Percentiles rank a stretch among this genome's conserved stretches.
Conservation (phyloP, 2,113 vertebrate genomes). For the Corythoichthys haematopterus region DNA sequence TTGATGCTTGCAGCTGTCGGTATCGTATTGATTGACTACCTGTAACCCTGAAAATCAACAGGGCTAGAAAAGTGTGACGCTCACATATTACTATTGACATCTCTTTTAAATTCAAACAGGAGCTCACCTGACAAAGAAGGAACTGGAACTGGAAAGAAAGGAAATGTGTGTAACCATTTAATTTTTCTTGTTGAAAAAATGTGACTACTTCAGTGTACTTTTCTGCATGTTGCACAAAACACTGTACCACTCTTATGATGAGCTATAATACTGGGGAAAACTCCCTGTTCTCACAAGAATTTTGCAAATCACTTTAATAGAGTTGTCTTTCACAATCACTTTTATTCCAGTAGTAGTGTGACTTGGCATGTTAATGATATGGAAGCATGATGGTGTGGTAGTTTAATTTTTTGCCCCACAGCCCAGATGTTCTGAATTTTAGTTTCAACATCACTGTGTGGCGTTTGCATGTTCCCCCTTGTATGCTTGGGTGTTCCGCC, state of each 20-base stretch:
- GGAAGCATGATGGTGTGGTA: neutral
- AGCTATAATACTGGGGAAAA: neutral
- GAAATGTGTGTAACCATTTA: constrained; percentile 45
- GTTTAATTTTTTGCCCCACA: neutral
- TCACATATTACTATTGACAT: neutral
- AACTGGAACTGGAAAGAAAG: constrained; percentile 79
- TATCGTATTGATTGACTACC: no score
- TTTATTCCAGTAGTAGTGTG: neutral
- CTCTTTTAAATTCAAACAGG: constrained; percentile 58
- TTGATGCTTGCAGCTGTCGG: no score
- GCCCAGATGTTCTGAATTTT: neutral
- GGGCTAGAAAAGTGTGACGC: neutral
- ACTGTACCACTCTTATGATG: neutral
- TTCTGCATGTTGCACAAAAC: neutral
- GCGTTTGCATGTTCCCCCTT: neutral
- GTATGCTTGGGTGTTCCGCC: neutral
- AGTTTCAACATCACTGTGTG: neutral
- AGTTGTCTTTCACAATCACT: neutral
- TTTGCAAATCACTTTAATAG: neutral
- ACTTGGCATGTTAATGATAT: no score
- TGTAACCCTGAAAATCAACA: neutral
- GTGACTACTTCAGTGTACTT: neutral
- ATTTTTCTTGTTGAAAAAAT: neutral
- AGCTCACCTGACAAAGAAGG: constrained; percentile 93
- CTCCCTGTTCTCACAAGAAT: neutral